phyloP scores from a whole-genome alignment of 2,113 vertebrate genomes.

The Sinocyclocheilus anophthalmus region DNA sequence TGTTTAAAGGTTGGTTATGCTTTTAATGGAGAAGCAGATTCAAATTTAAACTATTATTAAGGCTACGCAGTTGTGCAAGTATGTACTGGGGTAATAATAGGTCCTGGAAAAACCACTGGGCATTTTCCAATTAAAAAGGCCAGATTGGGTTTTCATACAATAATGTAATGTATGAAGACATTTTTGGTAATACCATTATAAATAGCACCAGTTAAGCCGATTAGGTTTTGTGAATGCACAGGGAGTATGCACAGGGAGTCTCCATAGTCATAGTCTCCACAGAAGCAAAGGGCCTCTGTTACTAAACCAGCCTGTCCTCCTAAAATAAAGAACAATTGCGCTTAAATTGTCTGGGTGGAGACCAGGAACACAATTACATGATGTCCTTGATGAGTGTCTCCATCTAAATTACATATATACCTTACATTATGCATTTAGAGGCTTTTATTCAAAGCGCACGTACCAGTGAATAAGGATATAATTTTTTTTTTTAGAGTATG shows the following conservation, averaged over 20 bases:
- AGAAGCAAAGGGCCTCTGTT: not conserved
- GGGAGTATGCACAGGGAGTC: not conserved
- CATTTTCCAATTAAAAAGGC: not conserved
- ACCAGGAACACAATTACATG: not conserved
- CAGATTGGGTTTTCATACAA: not conserved
- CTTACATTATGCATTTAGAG: too few species aligned
- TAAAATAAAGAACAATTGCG: not conserved
- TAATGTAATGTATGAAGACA: not conserved
- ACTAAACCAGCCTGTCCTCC: not conserved
- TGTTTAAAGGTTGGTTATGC: not conserved
- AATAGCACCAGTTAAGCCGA: conserved; percentile 6
- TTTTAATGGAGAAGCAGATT: not conserved
- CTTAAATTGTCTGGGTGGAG: conserved; percentile 19
- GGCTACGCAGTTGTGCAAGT: not conserved
- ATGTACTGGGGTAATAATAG: not conserved
- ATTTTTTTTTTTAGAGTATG: too few species aligned
- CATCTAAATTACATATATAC: not conserved
- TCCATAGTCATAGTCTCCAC: not conserved
- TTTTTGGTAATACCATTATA: conserved; percentile 21
- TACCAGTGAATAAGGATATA: too few species aligned
- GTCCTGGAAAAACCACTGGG: not conserved
- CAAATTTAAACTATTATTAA: not conserved
- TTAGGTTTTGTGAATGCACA: not conserved
- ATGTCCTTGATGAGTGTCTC: not conserved
- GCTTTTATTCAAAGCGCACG: too few species aligned